Evolutionary conservation across 2,113 vertebrate genomes (phyloP).

Genomic region (Setophaga coronata): DNA sequence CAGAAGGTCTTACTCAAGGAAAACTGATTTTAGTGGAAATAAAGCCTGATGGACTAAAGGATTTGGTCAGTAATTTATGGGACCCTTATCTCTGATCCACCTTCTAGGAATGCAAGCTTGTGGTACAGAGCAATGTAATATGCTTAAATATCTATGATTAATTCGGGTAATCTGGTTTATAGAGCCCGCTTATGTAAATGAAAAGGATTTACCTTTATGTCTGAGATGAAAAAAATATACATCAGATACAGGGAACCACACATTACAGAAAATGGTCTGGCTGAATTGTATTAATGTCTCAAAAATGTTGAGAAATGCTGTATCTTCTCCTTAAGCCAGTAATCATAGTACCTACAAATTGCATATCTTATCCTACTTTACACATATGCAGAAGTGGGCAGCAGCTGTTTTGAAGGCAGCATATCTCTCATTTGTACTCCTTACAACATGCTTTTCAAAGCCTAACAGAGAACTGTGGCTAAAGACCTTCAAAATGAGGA

Average conservation of each 20-base stretch:
- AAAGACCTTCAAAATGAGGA: constrained; percentile 36
- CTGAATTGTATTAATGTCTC: constrained; percentile 60
- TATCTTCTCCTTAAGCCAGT: constrained; percentile 56
- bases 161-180: constrained; percentile 66
- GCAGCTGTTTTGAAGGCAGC: constrained; percentile 40
- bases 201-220: constrained; percentile 71
- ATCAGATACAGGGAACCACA: constrained; percentile 58
- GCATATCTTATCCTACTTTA: constrained; percentile 60
- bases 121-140: constrained; percentile 53
- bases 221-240: constrained; percentile 67
- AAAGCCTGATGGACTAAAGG: constrained; percentile 61
- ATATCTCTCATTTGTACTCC: constrained; percentile 40
- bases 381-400: constrained; percentile 35
- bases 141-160: constrained; percentile 65
- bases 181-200: constrained; percentile 51
- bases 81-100: constrained; percentile 61
- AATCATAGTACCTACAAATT: constrained; percentile 62
- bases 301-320: constrained; percentile 46
- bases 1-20: constrained; percentile 28
- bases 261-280: constrained; percentile 52
- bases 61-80: constrained; percentile 60
- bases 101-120: constrained; percentile 55
- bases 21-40: constrained; percentile 65
- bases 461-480: constrained; percentile 7
- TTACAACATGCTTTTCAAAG: constrained; percentile 46